phyloP scores from a whole-genome alignment of 2,888 invertebrate species.

The Clitarchus hookeri region DNA sequence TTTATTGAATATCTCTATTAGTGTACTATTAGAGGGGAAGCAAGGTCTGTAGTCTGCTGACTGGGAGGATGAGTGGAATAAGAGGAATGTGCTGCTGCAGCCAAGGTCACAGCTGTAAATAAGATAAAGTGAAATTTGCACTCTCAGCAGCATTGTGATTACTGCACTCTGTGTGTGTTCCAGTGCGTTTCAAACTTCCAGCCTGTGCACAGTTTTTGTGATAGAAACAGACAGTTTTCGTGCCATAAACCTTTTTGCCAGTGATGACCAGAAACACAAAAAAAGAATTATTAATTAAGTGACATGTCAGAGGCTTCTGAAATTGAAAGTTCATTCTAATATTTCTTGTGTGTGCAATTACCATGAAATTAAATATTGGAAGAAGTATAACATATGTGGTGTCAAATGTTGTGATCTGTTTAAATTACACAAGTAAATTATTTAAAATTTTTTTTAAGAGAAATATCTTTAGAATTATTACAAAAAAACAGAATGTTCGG shows the following conservation, averaged over 20 bases:
- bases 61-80: no score
- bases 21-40: no score
- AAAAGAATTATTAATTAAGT: neutral
- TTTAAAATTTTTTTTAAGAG: neutral
- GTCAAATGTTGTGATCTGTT: conserved; percentile 22
- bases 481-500: neutral
- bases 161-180: neutral
- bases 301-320: neutral
- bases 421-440: neutral
- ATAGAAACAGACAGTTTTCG: neutral
- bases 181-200: conserved; percentile 17
- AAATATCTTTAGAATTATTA: neutral
- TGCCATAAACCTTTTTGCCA: neutral
- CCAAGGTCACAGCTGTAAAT: no score
- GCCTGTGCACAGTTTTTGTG: neutral
- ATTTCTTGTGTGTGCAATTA: conserved; percentile 7
- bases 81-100: no score
- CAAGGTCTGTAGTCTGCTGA: no score
- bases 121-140: no score
- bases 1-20: no score
- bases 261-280: neutral
- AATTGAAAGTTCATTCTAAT: neutral
- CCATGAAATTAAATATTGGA: conserved; percentile 5
- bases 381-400: conserved; percentile 5
- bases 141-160: neutral